These are phyloP conservation scores for Caenorhabditis doughertyi DNA, from an alignment of 2,888 invertebrate genomes.

Conservation along the genomic window DNA sequence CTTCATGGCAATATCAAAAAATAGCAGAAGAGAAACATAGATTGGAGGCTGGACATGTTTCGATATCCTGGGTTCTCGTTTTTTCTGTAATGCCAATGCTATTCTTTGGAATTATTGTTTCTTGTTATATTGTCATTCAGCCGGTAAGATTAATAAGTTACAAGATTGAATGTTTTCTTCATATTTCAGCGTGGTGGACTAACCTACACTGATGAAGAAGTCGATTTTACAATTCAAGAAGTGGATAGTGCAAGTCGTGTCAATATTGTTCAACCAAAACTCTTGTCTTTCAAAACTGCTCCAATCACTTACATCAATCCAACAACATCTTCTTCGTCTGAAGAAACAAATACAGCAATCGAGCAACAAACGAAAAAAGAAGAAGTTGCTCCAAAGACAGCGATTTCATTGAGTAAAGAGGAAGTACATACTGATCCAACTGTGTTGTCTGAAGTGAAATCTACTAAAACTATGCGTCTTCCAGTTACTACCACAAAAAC, in stretches of 20 bases:
- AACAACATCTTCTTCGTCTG: conserved; percentile 1
- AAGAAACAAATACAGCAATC: conserved; percentile 12
- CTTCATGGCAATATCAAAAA: conserved; percentile 5
- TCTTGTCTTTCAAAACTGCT: background rate
- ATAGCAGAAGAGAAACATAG: background rate
- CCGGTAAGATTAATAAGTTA: conserved; percentile 14
- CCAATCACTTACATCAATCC: background rate
- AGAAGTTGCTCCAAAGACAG: conserved; percentile 6
- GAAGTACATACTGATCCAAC: conserved; percentile 12
- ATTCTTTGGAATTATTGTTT: conserved; percentile 41
- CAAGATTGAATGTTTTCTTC: no score
- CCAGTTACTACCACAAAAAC: background rate
- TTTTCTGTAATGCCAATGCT: conserved; percentile 46
- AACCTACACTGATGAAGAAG: conserved; percentile 57
- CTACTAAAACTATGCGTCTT: conserved; percentile 16
- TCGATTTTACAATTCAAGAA: conserved; percentile 52
- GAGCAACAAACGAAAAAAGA: background rate
- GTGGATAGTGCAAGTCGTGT: conserved; percentile 41
- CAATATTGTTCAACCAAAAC: conserved; percentile 13
- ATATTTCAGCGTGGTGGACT: conserved; percentile 58
- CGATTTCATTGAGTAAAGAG: background rate
- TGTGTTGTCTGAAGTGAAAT: conserved; percentile 9
- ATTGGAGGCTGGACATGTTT: background rate
- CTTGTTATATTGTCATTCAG: conserved; percentile 55
- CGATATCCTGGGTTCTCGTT: conserved; percentile 24